Evolutionary conservation across 1,140 invertebrate genomes (phyloP), one percentile per base, ranked within the genome.

Genomic region (Formica exsecta): DNA sequence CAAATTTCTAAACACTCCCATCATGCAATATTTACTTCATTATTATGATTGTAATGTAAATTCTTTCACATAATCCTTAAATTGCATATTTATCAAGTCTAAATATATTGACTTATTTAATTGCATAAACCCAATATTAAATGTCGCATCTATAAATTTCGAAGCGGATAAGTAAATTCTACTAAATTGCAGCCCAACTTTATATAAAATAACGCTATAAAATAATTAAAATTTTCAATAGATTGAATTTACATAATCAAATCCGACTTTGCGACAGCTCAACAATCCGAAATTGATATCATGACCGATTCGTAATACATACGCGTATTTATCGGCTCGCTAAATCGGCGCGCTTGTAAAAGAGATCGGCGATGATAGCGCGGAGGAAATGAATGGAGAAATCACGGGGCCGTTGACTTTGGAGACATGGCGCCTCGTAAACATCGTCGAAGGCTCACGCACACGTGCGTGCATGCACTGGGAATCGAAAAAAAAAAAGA

Each of bases 321-420:
- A n/a, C 29, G 36, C 44, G 54, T 62, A 61, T 73, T 81, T 74
- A 83, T 74, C 68, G 22, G 22, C 25, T 32, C 44, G 62, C 64
- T 80, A 80, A 41, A 80, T 70, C n/a, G 66, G 77, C 66, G 38
- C 36, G 44, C 51, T 71, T 81, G 66, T 81, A 73, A 81, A 36
- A 83, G 79, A 83, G 79, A 83, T 83, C 79, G 68, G 79, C 54
- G n/a, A 22, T 44, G 59, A 76, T 68, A 76, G 71, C 70, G 22
- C 70, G 77, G 84, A 90, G 54, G 85, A 89, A 89, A 90, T 90
- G 87, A 90, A 90, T 90, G 87, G 87, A 90, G 89, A 90, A 90
- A 90, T 90, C 85, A 89, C 80, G 89, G 57, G 89, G 89, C 79
- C 89, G 66, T 90, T 90, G 89, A 90, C 89, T 89, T 51, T 81